Percentiles rank a stretch among this genome's conserved stretches.
phyloP scores from a whole-genome alignment of 53 echinoderm and acorn worm species.

The Henricia sp. region DNA sequence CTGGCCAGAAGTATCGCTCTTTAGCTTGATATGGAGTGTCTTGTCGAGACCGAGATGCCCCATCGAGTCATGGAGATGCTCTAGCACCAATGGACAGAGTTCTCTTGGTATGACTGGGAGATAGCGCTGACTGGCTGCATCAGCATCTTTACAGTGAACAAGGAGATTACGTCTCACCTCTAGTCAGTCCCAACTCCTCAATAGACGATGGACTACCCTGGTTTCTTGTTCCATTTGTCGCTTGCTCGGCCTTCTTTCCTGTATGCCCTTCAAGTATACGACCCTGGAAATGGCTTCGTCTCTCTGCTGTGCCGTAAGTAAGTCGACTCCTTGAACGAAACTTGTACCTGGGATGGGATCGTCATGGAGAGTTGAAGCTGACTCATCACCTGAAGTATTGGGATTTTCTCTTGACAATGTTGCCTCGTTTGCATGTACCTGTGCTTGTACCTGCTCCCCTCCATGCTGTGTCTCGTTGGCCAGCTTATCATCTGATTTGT shows the following conservation, averaged over 20 bases:
- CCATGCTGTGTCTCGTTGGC: no score
- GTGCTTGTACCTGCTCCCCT: no score
- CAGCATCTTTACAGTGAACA: neutral
- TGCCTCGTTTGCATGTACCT: no score
- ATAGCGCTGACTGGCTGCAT: neutral
- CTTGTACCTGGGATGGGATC: neutral
- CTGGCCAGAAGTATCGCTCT: constrained; percentile 44
- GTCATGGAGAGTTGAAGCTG: neutral
- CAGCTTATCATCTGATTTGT: no score
- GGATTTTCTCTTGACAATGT: neutral
- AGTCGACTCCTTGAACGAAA: neutral
- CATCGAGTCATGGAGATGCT: constrained; percentile 23
- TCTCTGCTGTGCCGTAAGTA: neutral
- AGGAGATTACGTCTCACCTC: neutral
- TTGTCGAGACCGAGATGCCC: constrained; percentile 17
- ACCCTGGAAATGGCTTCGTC: constrained; percentile 32
- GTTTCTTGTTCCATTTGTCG: constrained; percentile 13
- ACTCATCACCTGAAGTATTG: neutral
- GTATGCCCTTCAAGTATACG: neutral
- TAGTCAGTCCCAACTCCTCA: constrained; percentile 11
- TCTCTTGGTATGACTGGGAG: constrained; percentile 17
- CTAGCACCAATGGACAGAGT: neutral
- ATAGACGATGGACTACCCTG: neutral
- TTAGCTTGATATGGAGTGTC: neutral
- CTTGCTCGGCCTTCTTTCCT: neutral